Percentiles rank a stretch among this genome's conserved stretches.
Evolutionary conservation across 2,797 vertebrate species (phyloP).

Genomic region (Graptemys geographica): DNA sequence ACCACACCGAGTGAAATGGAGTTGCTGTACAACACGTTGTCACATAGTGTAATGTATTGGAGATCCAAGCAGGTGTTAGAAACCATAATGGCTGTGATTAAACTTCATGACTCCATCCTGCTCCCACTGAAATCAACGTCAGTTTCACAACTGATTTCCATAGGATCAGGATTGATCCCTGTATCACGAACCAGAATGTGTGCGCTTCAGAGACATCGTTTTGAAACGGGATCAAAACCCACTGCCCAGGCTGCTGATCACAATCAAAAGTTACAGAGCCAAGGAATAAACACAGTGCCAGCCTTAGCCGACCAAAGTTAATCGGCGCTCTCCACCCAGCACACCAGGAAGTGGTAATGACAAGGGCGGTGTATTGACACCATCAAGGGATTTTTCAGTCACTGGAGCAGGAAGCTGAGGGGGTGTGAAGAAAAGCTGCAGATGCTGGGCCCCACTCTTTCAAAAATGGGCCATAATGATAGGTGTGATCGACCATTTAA

Average conservation of each 20-base stretch:
- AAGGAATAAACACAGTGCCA: background rate
- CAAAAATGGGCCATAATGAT: background rate
- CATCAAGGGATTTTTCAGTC: background rate
- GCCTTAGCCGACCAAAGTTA: background rate
- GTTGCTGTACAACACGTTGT: conserved; percentile 6
- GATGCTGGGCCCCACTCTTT: background rate
- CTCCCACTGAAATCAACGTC: background rate
- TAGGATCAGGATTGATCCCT: background rate
- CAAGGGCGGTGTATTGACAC: background rate
- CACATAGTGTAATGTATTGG: conserved; percentile 38
- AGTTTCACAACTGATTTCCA: background rate
- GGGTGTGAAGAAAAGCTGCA: background rate
- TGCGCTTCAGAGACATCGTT: background rate
- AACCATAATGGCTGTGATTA: conserved; percentile 55
- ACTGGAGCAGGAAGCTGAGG: background rate
- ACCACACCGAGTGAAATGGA: conserved; percentile 43
- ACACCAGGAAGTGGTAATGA: background rate
- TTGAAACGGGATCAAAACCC: background rate
- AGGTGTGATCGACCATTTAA: background rate
- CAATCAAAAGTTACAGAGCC: background rate
- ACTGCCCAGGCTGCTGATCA: background rate
- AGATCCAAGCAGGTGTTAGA: conserved; percentile 56
- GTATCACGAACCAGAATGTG: background rate
- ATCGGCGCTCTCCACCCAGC: background rate
- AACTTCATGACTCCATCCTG: background rate